Evolutionary conservation across 2,113 vertebrate species (phyloP).

Genomic region (Poicephalus meyeri): DNA sequence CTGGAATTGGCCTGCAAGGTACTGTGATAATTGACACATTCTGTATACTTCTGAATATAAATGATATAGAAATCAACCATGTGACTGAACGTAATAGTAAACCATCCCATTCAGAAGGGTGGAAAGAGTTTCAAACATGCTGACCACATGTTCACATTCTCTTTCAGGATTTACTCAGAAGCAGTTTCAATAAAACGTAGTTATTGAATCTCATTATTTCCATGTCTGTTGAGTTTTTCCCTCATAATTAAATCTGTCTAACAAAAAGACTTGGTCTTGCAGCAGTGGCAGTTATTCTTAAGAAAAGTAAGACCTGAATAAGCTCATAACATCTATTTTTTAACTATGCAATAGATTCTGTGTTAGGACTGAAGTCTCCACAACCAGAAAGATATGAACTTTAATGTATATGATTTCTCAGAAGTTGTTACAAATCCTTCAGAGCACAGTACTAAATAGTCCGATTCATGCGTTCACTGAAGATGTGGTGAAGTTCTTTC

Average conservation of each 20-base stretch:
- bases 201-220: neutral
- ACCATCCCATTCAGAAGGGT: neutral
- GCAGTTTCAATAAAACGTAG: neutral
- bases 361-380: neutral
- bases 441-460: neutral
- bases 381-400: neutral
- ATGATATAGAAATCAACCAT: neutral
- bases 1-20: conserved; percentile 3
- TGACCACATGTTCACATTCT: neutral
- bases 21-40: neutral
- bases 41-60: neutral
- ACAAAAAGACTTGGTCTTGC: neutral
- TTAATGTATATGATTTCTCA: neutral
- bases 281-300: neutral
- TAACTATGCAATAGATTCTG: neutral
- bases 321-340: neutral
- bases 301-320: neutral
- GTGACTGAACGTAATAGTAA: neutral
- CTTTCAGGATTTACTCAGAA: neutral
- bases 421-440: conserved; percentile 51
- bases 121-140: neutral
- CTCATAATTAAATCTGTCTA: neutral
- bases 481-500: neutral
- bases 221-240: neutral
- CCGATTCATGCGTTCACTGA: neutral